phyloP scores from a whole-genome alignment of 2,113 vertebrate genomes.

The Zosterops hypoxanthus region DNA sequence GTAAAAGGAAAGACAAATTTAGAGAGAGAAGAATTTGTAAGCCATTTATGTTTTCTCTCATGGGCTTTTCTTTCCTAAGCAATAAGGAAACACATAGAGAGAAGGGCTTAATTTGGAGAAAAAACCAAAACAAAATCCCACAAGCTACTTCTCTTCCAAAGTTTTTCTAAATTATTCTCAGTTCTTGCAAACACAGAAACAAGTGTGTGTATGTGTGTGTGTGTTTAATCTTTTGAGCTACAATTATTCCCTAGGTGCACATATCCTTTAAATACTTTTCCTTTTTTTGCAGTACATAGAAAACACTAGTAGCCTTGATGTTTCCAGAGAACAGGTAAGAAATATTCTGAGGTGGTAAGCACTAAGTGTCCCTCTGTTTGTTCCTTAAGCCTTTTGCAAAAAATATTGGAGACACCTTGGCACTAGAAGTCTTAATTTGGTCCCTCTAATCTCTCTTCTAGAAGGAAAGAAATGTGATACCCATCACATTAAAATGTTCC shows the following conservation, averaged over 20 bases:
- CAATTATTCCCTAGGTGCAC: not conserved
- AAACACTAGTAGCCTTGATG: not conserved
- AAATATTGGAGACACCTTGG: not conserved
- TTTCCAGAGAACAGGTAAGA: not conserved
- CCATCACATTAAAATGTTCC: not conserved
- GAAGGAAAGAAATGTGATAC: not conserved
- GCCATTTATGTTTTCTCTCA: not conserved
- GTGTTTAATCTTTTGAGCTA: not conserved
- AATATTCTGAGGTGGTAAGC: not conserved
- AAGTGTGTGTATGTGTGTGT: not conserved
- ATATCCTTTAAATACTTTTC: not conserved
- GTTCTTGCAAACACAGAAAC: not conserved
- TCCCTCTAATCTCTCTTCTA: not conserved
- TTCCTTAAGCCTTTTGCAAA: not conserved
- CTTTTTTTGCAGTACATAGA: not conserved
- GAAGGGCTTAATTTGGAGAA: not conserved
- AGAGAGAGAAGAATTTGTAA: not conserved
- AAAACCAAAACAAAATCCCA: not conserved
- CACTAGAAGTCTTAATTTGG: not conserved
- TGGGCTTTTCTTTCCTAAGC: not conserved
- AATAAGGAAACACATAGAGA: not conserved
- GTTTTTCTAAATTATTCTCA: not conserved
- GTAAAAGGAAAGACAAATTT: not conserved
- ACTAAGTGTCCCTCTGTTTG: not conserved
- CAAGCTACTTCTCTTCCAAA: not conserved